These are phyloP conservation scores for Triplophysa tibetana DNA, from an alignment of 2,113 vertebrate species.

Conservation along the genomic window DNA sequence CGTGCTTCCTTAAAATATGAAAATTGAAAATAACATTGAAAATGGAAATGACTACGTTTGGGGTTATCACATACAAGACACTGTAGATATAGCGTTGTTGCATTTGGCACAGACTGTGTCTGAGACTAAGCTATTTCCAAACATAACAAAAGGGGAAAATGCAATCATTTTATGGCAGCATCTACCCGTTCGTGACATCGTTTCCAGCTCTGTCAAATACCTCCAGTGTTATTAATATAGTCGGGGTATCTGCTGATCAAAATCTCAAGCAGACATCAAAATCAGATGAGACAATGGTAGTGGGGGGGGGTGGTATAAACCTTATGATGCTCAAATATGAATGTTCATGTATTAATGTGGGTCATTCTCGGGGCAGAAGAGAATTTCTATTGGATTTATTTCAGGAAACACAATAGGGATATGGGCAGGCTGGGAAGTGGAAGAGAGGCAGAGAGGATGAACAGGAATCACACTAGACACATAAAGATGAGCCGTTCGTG, in stretches of 20 bases:
- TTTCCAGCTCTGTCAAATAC: conserved; percentile 54
- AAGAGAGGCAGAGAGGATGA: conserved; percentile 2
- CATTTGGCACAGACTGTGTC: conserved; percentile 3
- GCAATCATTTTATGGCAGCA: conserved; percentile 36
- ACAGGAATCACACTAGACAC: conserved; percentile 27
- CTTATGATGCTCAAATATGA: conserved; percentile 30
- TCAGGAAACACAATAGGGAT: conserved; percentile 42
- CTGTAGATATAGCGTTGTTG: background rate
- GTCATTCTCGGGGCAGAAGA: conserved; percentile 44
- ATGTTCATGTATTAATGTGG: conserved; percentile 30
- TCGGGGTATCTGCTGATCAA: conserved; percentile 51
- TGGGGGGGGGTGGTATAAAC: conserved; percentile 33
- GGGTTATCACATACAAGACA: conserved; percentile 33
- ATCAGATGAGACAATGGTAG: conserved; percentile 57
- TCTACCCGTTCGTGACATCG: conserved; percentile 17
- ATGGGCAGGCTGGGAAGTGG: conserved; percentile 1
- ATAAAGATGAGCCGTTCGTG: conserved; percentile 43
- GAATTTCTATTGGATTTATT: conserved; percentile 41
- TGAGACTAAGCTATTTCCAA: conserved; percentile 23
- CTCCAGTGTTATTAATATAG: conserved; percentile 69
- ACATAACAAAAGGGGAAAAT: conserved; percentile 18
- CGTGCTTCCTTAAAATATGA: conserved; percentile 11
- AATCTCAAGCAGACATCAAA: conserved; percentile 55
- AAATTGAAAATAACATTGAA: conserved; percentile 20
- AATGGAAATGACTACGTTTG: conserved; percentile 26